Evolutionary conservation across 2,113 vertebrate species (phyloP).

Genomic region (Colius striatus): DNA sequence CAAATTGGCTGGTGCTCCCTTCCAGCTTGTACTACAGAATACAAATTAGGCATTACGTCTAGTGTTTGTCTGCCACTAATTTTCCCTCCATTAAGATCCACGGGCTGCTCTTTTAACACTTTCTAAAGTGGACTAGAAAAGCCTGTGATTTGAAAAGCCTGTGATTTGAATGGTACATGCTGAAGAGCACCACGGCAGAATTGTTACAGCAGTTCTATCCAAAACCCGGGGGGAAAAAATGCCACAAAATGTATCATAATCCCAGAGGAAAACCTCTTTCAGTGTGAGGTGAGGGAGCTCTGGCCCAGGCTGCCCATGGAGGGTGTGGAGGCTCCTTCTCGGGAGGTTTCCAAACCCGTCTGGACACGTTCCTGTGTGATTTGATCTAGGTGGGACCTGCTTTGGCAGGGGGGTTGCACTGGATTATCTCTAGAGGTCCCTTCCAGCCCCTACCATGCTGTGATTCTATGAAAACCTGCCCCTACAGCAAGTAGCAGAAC

Average conservation of each 20-base stretch:
- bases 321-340: no score
- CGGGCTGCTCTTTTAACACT: background rate
- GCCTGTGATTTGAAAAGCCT: background rate
- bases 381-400: no score
- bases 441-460: no score
- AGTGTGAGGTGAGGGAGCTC: no score
- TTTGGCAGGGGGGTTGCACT: no score
- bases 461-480: constrained; percentile 18
- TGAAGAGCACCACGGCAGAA: background rate
- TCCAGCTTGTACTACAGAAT: background rate
- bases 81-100: background rate
- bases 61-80: background rate
- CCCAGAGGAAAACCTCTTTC: background rate
- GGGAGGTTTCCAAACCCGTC: no score
- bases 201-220: background rate
- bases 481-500: constrained; percentile 51
- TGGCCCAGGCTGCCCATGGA: no score
- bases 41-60: background rate
- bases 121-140: background rate
- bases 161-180: background rate
- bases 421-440: no score
- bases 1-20: background rate
- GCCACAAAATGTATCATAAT: background rate
- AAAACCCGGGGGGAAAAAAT: background rate
- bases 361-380: no score